Percentiles rank a stretch among this genome's conserved stretches.
These are phyloP conservation scores for Poeciliopsis infans DNA, from an alignment of 2,797 vertebrate genomes.

Conservation along the genomic window DNA sequence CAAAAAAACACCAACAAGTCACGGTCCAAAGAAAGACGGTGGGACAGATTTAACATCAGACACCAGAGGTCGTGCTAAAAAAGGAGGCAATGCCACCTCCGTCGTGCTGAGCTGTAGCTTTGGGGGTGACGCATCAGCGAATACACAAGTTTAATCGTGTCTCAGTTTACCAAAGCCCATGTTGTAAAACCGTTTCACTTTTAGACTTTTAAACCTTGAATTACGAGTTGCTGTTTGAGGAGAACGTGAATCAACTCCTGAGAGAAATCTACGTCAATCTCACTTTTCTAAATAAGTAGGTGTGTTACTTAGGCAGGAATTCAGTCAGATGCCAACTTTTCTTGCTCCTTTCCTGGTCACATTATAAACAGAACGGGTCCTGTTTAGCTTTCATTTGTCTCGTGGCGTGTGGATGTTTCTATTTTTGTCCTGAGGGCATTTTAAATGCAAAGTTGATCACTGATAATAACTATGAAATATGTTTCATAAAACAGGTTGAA, in stretches of 20 bases:
- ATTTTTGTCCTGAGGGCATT: background rate
- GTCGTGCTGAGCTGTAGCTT: conserved; percentile 43
- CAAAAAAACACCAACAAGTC: conserved; percentile 60
- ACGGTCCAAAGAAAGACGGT: conserved; percentile 43
- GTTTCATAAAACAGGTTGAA: background rate
- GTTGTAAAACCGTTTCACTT: conserved; percentile 45
- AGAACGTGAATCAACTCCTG: conserved; percentile 61
- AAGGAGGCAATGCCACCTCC: conserved; percentile 62
- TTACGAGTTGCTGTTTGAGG: conserved; percentile 48
- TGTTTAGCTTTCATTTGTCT: background rate
- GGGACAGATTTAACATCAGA: conserved; percentile 67
- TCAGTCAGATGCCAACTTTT: background rate
- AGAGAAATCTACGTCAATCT: conserved; percentile 43
- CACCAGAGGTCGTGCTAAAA: conserved; percentile 65
- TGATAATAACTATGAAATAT: background rate
- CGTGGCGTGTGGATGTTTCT: background rate
- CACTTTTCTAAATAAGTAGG: conserved; percentile 26
- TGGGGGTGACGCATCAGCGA: conserved; percentile 62
- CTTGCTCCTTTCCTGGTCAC: background rate
- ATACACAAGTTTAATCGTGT: conserved; percentile 58
- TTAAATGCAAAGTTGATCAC: conserved; percentile 6
- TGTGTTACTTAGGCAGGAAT: conserved; percentile 22
- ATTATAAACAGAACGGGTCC: conserved; percentile 21
- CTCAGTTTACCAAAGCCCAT: conserved; percentile 57
- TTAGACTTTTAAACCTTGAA: conserved; percentile 47